A percentile compares a stretch with the other conserved stretches of the same genome.
These are phyloP conservation scores for Mormyrops attenuatus DNA, from an alignment of 2,797 vertebrate genomes.

Conservation along the genomic window DNA sequence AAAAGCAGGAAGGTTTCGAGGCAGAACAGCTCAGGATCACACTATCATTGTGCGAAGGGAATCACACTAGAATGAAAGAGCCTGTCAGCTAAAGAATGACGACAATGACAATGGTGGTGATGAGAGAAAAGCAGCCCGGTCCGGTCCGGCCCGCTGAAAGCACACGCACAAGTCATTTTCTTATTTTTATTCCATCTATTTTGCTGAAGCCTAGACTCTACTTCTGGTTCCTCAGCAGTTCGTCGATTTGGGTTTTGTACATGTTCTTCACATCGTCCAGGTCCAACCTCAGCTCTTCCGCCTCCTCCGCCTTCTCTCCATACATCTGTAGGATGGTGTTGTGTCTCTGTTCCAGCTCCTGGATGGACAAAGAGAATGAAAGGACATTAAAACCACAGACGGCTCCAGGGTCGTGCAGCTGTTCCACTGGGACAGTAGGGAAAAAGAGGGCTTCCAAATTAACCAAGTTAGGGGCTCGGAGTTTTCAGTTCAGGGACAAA, in stretches of 20 bases:
- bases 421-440: neutral
- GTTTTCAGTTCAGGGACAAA: neutral
- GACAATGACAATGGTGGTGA: neutral
- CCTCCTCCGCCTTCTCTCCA: constrained; percentile 96
- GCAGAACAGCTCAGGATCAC: neutral
- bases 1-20: neutral
- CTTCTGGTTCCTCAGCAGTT: constrained; percentile 80
- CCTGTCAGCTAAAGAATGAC: neutral
- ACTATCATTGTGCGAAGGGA: neutral
- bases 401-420: neutral
- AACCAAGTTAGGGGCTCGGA: neutral
- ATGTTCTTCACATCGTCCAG: constrained; percentile 98
- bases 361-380: constrained; percentile 29
- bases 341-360: constrained; percentile 96
- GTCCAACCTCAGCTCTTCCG: constrained; percentile 88
- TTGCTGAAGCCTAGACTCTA: constrained; percentile 29
- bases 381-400: neutral
- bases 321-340: constrained; percentile 99
- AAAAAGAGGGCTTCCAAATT: neutral
- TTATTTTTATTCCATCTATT: neutral
- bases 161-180: neutral
- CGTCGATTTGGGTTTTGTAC: constrained; percentile 97
- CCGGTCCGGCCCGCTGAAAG: neutral
- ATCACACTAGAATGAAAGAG: neutral
- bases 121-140: neutral